Percentiles rank a stretch among this genome's conserved stretches.
These are phyloP conservation scores for Drosophila cracens DNA, from an alignment of 2,888 invertebrate genomes.

Conservation along the genomic window DNA sequence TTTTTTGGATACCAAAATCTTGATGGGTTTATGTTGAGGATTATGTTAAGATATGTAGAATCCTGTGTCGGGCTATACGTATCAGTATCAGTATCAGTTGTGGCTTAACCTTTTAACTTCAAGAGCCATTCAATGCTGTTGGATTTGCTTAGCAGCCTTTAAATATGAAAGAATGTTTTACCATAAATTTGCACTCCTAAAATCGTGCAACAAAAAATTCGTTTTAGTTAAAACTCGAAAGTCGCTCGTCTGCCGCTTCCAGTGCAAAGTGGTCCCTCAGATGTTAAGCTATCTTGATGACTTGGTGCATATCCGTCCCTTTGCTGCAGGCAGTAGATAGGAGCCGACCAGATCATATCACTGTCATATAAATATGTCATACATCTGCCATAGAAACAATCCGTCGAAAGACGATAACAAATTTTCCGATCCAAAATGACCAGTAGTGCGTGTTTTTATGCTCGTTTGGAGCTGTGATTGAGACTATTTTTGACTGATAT, in stretches of 20 bases:
- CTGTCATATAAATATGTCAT: too few species aligned
- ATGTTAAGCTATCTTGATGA: neutral
- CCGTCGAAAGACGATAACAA: neutral
- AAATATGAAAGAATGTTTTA: neutral
- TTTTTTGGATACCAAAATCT: neutral
- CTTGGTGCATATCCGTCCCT: neutral
- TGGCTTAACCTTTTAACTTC: neutral
- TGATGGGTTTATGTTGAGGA: too few species aligned
- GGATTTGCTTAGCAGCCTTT: neutral
- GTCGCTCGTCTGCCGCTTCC: neutral
- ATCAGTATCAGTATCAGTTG: neutral
- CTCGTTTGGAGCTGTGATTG: neutral
- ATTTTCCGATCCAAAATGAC: neutral
- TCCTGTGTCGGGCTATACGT: neutral
- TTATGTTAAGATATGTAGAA: too few species aligned
- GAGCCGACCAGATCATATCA: too few species aligned
- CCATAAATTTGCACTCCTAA: too few species aligned
- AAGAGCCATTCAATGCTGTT: neutral
- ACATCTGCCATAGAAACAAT: neutral
- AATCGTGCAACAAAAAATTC: neutral
- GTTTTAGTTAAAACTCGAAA: neutral
- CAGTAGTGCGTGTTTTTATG: neutral
- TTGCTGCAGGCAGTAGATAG: neutral
- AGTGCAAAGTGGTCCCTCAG: neutral
- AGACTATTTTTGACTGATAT: neutral